These are phyloP conservation scores for Parnassius orleans DNA, from an alignment of 2,888 invertebrate genomes.

Conservation along the genomic window DNA sequence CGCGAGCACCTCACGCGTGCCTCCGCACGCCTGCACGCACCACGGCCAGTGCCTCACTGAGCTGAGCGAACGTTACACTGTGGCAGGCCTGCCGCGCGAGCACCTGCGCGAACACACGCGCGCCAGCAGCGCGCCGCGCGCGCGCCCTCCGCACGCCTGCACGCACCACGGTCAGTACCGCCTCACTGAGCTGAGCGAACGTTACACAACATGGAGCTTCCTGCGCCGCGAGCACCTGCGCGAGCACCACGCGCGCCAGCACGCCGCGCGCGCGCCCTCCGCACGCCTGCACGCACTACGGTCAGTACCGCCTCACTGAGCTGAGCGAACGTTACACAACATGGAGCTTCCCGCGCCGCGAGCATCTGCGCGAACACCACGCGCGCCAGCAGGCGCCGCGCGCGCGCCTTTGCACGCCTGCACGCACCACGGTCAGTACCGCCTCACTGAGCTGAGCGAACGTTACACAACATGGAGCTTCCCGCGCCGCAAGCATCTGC, in stretches of 20 bases:
- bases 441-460: no score
- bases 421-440: neutral
- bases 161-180: constrained; percentile 84
- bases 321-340: no score
- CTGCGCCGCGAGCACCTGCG: neutral
- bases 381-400: neutral
- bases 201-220: constrained; percentile 50
- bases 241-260: neutral
- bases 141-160: constrained; percentile 36
- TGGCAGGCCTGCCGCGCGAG: no score
- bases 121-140: no score
- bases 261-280: no score
- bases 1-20: neutral
- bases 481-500: neutral
- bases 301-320: no score
- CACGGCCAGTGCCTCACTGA: neutral
- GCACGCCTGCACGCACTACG: no score
- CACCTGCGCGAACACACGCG: no score
- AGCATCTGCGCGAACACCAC: neutral
- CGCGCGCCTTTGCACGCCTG: neutral
- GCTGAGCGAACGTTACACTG: no score
- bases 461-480: no score
- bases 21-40: neutral
- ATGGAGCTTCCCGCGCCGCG: neutral
- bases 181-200: constrained; percentile 66